Conservation (phyloP, 2,888 invertebrate species). For the Erebia ligea region DNA sequence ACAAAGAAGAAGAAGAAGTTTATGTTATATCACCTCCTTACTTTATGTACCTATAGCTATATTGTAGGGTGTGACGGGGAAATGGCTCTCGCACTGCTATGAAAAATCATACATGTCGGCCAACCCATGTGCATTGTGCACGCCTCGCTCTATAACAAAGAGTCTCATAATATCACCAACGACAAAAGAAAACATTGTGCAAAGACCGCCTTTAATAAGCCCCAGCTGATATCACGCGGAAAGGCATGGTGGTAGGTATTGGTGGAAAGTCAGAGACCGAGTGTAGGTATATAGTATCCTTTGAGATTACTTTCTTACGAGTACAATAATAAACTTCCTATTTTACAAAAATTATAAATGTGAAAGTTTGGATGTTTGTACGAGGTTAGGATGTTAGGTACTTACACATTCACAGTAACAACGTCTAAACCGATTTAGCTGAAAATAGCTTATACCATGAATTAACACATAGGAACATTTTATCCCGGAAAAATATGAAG, state of each 20-base stretch:
- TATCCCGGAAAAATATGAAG: too few relatives aligned
- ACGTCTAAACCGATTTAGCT: too few relatives aligned
- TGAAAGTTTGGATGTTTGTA: too few relatives aligned
- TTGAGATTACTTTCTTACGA: background rate
- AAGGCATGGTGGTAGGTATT: background rate
- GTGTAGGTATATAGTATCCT: background rate
- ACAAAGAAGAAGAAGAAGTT: too few relatives aligned
- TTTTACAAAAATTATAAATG: too few relatives aligned
- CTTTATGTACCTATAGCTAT: too few relatives aligned
- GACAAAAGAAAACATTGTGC: conserved; percentile 33
- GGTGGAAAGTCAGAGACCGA: background rate
- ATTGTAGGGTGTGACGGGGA: background rate
- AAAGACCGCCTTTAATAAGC: conserved; percentile 28
- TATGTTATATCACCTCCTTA: too few relatives aligned
- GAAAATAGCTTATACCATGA: too few relatives aligned
- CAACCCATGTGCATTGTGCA: background rate
- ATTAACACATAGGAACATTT: too few relatives aligned
- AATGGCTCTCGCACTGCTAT: background rate
- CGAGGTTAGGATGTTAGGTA: too few relatives aligned
- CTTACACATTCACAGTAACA: too few relatives aligned
- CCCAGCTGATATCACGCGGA: background rate
- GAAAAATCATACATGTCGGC: conserved; percentile 6
- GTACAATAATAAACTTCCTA: background rate
- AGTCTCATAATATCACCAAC: conserved; percentile 26
- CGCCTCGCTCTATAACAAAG: conserved; percentile 28